Percentiles rank a stretch among this genome's conserved stretches.
phyloP scores from a whole-genome alignment of 2,797 vertebrate species.

The Silurus aristotelis region DNA sequence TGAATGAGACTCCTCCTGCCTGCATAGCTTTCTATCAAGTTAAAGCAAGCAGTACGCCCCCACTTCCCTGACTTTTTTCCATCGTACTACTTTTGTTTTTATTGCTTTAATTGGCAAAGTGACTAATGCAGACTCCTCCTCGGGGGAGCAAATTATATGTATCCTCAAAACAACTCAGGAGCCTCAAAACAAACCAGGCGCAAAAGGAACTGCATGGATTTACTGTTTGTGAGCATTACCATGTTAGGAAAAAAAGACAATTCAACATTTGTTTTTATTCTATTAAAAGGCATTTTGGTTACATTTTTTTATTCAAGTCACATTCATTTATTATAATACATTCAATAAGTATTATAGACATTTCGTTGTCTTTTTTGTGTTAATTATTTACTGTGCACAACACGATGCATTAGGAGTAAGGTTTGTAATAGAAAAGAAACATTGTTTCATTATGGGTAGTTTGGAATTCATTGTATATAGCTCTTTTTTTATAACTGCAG shows the following conservation, averaged over 20 bases:
- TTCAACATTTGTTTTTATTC: neutral
- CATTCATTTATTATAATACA: neutral
- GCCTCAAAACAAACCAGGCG: slow-evolving; percentile 17
- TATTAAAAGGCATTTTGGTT: neutral
- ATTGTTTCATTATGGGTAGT: neutral
- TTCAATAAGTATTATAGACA: neutral
- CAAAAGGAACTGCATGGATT: slow-evolving; percentile 1
- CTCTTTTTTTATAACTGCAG: neutral
- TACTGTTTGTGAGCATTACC: slow-evolving; percentile 8
- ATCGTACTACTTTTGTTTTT: slow-evolving; percentile 67
- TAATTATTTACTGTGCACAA: neutral
- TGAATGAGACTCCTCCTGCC: neutral
- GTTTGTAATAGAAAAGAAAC: neutral
- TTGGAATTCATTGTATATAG: neutral
- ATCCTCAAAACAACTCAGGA: slow-evolving; percentile 29
- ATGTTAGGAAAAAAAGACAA: neutral
- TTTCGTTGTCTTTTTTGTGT: neutral
- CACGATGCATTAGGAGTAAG: neutral
- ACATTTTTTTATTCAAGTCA: neutral
- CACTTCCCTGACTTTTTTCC: slow-evolving; percentile 12
- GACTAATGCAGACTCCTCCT: slow-evolving; percentile 61
- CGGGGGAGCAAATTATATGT: slow-evolving; percentile 65
- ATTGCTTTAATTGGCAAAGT: slow-evolving; percentile 65
- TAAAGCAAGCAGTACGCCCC: neutral
- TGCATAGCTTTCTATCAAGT: slow-evolving; percentile 3